Conservation (phyloP, 2,888 invertebrate species). For the Entomobrya proxima region DNA sequence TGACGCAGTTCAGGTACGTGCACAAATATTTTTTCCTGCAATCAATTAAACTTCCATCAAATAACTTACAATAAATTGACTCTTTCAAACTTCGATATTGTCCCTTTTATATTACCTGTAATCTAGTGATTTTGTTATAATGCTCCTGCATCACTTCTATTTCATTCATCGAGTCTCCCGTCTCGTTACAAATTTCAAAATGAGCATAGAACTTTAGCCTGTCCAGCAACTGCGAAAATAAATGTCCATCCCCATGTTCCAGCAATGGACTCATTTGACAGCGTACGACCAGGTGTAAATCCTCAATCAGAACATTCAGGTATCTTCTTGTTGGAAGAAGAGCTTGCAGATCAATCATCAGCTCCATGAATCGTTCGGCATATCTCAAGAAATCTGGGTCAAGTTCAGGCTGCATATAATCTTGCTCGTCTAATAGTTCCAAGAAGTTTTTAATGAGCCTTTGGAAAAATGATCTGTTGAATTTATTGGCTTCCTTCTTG, state of each 20-base stretch:
- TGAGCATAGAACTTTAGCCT: constrained; percentile 97
- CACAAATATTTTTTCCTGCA: constrained; percentile 93
- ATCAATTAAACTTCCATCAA: constrained; percentile 67
- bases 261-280: constrained; percentile 89
- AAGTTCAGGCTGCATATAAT: constrained; percentile 74
- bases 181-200: constrained; percentile 98
- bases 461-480: constrained; percentile 92
- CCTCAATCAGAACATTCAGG: constrained; percentile 97
- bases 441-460: constrained; percentile 92
- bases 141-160: constrained; percentile 95
- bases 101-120: constrained; percentile 84
- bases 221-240: constrained; percentile 93
- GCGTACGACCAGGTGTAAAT: constrained; percentile 93
- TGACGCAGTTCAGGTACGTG: constrained; percentile 90
- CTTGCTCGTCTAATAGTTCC: constrained; percentile 83
- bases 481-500: constrained; percentile 79
- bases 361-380: constrained; percentile 96
- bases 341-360: constrained; percentile 97
- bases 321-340: constrained; percentile 96
- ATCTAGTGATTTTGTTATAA: constrained; percentile 92
- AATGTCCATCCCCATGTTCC: constrained; percentile 88
- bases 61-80: not conserved
- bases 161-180: constrained; percentile 95
- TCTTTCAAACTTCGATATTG: not conserved
- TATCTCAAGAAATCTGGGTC: constrained; percentile 82